These are phyloP conservation scores for Scomberomorus guttatus DNA, from an alignment of 2,797 vertebrate genomes.

Conservation along the genomic window DNA sequence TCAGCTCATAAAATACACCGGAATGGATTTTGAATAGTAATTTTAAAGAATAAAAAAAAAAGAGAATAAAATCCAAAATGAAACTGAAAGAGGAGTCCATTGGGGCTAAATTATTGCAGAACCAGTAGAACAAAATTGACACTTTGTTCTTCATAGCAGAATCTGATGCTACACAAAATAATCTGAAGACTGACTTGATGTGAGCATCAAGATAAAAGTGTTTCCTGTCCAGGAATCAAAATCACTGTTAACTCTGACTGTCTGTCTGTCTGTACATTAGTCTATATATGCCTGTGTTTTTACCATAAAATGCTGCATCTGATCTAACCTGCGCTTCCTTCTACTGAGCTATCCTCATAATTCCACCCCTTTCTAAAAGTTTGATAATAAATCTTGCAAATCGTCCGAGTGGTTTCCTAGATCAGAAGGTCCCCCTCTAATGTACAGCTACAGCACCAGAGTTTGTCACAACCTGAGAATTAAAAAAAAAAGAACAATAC, in stretches of 20 bases:
- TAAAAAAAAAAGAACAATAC: slow-evolving; percentile 45
- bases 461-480: slow-evolving; percentile 58
- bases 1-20: background rate
- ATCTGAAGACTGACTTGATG: background rate
- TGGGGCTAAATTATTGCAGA: background rate
- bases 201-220: background rate
- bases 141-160: background rate
- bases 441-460: slow-evolving; percentile 19
- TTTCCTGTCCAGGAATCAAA: background rate
- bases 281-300: background rate
- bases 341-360: slow-evolving; percentile 10
- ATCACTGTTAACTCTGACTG: background rate
- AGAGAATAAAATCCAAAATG: background rate
- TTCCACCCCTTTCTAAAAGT: slow-evolving; percentile 31
- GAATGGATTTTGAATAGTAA: background rate
- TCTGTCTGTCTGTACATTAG: slow-evolving; percentile 4
- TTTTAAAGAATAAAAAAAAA: background rate
- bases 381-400: slow-evolving; percentile 67
- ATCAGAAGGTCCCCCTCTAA: slow-evolving; percentile 28
- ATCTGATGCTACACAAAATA: background rate
- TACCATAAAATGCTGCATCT: slow-evolving; percentile 25
- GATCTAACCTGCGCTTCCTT: slow-evolving; percentile 35
- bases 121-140: background rate
- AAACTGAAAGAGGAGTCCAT: background rate
- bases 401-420: slow-evolving; percentile 54